Base-by-base conservation (phyloP, 2,888 invertebrate species). In the Eristalis intricaria region DNA sequence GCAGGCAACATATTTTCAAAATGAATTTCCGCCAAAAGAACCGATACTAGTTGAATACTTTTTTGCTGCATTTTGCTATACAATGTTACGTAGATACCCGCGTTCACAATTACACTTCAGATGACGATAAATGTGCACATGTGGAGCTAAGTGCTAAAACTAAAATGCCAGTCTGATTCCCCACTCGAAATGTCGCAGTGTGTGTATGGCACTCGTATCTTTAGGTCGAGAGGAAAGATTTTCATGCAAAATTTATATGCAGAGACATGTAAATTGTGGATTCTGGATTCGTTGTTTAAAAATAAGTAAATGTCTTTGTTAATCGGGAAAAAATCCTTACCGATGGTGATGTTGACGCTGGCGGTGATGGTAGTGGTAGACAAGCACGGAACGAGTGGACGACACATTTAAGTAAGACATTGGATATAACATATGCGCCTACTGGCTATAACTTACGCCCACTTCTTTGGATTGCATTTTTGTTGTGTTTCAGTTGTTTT, bases 401-500 rank as follows among this genome's bases (percentile, higher is more conserved):
- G 86, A 83, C 86, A 86, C 76, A 74, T 84, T 87, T 84, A 84
- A 87, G 76, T 87, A 87, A 87, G 87, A 87, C 87, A 87, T 87
- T 84, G 68, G 87, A 80, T 84, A 87, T 87, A 87, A 87, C 68
- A 80, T 84, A 84, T 84, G 87, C 79, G 73, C 84, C 84, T 87
- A 87, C 87, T 70, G 87, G 79, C 87, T 65, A 87, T 87, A 87
- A 87, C 84, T 87, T 87, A 87, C 87, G 87, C 87, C 87, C 87
- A 87, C 87, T 79, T 83, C 43, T 35, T 60, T 38, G 50, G 76
- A 87, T 69, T 87, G 87, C 68, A 77, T 19, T 63, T 77, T 71
- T 70, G 73, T 69, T 58, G 43, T 60, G 26, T 23, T 32, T 73
- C 58, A 43, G 65, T 58, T 66, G 38, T 43, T 38, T n/a, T 76